These are phyloP conservation scores for Micromussa lordhowensis DNA, from an alignment of 92 coral and sea anemone genomes.

Conservation along the genomic window DNA sequence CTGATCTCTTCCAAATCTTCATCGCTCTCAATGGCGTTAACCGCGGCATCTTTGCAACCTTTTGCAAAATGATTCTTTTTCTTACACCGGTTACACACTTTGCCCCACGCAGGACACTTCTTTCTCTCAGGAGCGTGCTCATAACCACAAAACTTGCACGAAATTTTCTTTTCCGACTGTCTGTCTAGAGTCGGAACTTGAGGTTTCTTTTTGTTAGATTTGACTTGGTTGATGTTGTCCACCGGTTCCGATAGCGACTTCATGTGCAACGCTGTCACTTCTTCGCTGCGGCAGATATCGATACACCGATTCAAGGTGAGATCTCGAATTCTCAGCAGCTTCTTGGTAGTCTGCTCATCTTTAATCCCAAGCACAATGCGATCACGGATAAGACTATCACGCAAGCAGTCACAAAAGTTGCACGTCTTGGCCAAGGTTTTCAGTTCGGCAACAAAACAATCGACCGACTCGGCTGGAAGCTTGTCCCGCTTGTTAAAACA, in stretches of 20 bases:
- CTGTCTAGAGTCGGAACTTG: neutral
- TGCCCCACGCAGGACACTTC: slow-evolving; percentile 41
- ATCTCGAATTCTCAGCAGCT: neutral
- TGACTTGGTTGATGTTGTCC: no score
- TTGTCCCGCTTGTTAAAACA: neutral
- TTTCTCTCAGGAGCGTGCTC: slow-evolving; percentile 15
- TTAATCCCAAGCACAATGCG: no score
- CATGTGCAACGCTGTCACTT: no score
- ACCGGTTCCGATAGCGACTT: no score
- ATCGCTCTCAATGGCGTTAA: neutral
- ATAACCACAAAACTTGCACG: slow-evolving; percentile 54
- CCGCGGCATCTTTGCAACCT: neutral
- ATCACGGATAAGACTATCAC: no score
- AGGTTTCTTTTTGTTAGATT: neutral
- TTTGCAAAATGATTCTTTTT: slow-evolving; percentile 6
- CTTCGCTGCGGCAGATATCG: neutral
- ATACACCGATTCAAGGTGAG: neutral
- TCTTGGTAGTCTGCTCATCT: no score
- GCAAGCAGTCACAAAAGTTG: no score
- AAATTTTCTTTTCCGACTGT: slow-evolving; percentile 6
- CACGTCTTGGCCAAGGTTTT: no score
- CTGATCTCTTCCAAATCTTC: no score
- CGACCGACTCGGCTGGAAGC: no score
- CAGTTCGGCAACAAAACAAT: no score
- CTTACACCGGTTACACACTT: slow-evolving; percentile 36